A percentile compares a stretch with the other conserved stretches of the same genome.
Conservation (phyloP, 2,113 vertebrate genomes). For the Hymenochirus boettgeri region DNA sequence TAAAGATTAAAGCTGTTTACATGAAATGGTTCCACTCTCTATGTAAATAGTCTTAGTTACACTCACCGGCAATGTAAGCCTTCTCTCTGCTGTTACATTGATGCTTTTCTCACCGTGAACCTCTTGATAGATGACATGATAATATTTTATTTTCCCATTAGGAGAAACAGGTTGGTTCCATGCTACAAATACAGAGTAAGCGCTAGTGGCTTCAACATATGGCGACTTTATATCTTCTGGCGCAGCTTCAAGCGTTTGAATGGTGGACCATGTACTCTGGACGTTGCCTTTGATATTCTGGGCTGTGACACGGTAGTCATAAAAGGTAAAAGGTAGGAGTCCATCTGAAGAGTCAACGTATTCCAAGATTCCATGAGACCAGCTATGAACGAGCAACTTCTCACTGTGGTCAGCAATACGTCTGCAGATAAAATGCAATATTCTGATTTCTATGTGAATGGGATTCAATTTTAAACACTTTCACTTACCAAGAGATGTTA, state of each 20-base stretch:
- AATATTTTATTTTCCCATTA: conserved; percentile 75
- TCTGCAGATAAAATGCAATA: conserved; percentile 58
- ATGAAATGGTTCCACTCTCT: no score
- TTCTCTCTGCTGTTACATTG: conserved; percentile 58
- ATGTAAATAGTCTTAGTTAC: no score
- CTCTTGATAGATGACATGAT: conserved; percentile 73
- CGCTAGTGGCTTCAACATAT: conserved; percentile 59
- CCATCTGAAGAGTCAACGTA: conserved; percentile 70
- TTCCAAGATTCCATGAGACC: conserved; percentile 72
- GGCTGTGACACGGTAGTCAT: conserved; percentile 73
- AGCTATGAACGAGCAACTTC: conserved; percentile 74
- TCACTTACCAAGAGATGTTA: no score
- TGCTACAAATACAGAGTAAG: conserved; percentile 73
- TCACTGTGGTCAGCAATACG: conserved; percentile 63
- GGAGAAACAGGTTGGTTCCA: conserved; percentile 74
- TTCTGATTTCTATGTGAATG: no score
- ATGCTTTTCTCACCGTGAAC: conserved; percentile 61
- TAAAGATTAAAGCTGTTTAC: no score
- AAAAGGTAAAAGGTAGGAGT: conserved; percentile 72
- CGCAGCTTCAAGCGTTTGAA: conserved; percentile 68
- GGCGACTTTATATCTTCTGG: conserved; percentile 69
- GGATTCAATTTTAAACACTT: no score
- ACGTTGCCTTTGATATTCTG: conserved; percentile 71
- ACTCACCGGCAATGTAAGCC: conserved; percentile 79
- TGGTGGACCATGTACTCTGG: conserved; percentile 71